Evolutionary conservation across 2,113 vertebrate genomes (phyloP).

Genomic region (Passer montanus): DNA sequence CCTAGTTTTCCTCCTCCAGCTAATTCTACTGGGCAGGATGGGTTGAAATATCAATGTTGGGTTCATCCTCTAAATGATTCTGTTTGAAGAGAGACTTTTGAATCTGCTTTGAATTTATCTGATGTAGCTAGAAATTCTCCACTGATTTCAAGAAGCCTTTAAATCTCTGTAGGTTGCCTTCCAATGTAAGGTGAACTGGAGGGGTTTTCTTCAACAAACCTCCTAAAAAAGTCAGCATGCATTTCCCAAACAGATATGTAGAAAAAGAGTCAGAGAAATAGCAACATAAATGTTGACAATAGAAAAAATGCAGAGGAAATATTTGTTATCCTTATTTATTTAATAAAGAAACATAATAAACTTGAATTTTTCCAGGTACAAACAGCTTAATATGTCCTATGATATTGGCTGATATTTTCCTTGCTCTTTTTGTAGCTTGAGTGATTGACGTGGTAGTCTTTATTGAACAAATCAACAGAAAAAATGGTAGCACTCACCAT

Average conservation of each 20-base stretch:
- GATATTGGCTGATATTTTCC: conserved; percentile 57
- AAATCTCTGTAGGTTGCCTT: neutral
- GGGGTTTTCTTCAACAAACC: neutral
- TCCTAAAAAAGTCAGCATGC: neutral
- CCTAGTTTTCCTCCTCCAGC: neutral
- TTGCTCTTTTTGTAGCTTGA: conserved; percentile 37
- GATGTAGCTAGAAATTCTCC: neutral
- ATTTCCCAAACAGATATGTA: neutral
- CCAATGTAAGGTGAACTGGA: neutral
- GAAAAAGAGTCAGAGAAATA: neutral
- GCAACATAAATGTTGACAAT: neutral
- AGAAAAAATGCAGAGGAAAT: conserved; percentile 9
- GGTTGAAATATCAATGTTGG: neutral
- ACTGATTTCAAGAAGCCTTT: neutral
- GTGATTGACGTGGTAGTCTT: conserved; percentile 41
- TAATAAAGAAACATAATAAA: conserved; percentile 66
- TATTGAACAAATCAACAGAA: conserved; percentile 52
- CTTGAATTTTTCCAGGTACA: conserved; percentile 56
- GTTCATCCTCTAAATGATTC: neutral
- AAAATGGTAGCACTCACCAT: conserved; percentile 38
- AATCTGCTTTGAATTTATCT: neutral
- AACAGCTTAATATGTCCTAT: conserved; percentile 52
- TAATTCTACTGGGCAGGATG: neutral
- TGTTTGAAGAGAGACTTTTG: neutral
- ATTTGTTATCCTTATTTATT: conserved; percentile 63